Percentiles rank a stretch among this genome's conserved stretches.
Evolutionary conservation across 1,140 invertebrate species (phyloP).

Genomic region (Nomia melanderi): DNA sequence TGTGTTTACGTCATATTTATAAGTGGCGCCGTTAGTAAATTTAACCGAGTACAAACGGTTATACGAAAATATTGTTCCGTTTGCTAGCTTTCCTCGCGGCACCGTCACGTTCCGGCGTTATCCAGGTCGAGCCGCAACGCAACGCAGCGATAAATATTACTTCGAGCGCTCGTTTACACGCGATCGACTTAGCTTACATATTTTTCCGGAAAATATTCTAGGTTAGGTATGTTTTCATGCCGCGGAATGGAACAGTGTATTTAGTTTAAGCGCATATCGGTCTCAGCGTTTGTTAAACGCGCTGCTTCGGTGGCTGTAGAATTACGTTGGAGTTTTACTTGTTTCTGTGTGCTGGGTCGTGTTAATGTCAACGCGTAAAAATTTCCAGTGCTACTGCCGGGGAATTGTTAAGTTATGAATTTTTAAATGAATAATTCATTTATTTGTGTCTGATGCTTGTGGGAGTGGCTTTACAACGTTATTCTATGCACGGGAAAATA

Average conservation of each 20-base stretch:
- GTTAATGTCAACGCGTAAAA: too few relatives aligned
- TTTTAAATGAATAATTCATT: too few relatives aligned
- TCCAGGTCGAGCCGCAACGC: neutral
- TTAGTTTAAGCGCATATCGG: neutral
- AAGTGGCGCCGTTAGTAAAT: neutral
- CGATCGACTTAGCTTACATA: neutral
- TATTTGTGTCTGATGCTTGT: too few relatives aligned
- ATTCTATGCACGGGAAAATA: too few relatives aligned
- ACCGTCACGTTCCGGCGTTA: neutral
- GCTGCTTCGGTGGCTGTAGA: too few relatives aligned
- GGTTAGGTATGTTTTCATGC: neutral
- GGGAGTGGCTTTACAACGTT: too few relatives aligned
- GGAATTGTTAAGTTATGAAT: too few relatives aligned
- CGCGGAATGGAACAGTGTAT: neutral
- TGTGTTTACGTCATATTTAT: neutral
- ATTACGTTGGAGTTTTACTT: too few relatives aligned
- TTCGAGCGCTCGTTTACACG: neutral
- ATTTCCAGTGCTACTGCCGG: too few relatives aligned
- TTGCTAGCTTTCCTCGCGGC: neutral
- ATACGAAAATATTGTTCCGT: constrained; percentile 3
- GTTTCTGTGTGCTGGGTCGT: too few relatives aligned
- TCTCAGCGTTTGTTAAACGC: too few relatives aligned
- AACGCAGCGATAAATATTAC: neutral
- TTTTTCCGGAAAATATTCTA: neutral
- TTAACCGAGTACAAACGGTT: neutral